Evolutionary conservation across 2,797 vertebrate species (phyloP).

Genomic region (Takifugu rubripes): DNA sequence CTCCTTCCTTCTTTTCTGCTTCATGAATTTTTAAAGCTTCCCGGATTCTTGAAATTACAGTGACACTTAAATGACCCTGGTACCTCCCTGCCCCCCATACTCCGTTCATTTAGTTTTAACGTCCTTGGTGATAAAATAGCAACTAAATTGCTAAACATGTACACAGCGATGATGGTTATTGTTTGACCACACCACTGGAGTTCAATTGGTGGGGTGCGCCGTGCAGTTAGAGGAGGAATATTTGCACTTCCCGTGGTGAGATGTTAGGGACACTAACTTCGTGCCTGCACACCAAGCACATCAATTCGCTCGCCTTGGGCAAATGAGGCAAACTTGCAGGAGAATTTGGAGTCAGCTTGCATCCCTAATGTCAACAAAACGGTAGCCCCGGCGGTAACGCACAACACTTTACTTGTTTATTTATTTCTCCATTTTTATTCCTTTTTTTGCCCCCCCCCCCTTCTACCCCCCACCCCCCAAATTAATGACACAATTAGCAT

Average conservation of each 20-base stretch:
- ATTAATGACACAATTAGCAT: constrained; percentile 87
- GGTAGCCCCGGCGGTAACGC: constrained; percentile 75
- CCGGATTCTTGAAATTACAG: constrained; percentile 24
- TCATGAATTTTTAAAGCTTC: constrained; percentile 37
- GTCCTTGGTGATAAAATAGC: constrained; percentile 44
- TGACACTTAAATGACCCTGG: constrained; percentile 35
- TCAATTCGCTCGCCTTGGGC: constrained; percentile 73
- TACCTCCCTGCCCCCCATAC: constrained; percentile 14
- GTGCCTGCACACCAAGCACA: constrained; percentile 64
- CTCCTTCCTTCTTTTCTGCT: constrained; percentile 39
- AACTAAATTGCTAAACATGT: constrained; percentile 44
- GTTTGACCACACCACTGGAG: constrained; percentile 68
- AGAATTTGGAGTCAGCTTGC: constrained; percentile 73
- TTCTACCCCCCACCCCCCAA: constrained; percentile 81
- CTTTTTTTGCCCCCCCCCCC: constrained; percentile 65
- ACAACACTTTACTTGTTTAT: constrained; percentile 78
- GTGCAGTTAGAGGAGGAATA: constrained; percentile 59
- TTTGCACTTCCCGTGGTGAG: constrained; percentile 63
- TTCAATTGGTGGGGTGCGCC: constrained; percentile 50
- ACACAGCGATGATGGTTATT: constrained; percentile 42
- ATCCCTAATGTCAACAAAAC: constrained; percentile 79
- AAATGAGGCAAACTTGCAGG: constrained; percentile 65
- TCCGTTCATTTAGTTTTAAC: constrained; percentile 29
- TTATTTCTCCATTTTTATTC: constrained; percentile 65
- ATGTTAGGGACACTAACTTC: constrained; percentile 60